A percentile compares a stretch with the other conserved stretches of the same genome.
phyloP scores from a whole-genome alignment of 1,140 invertebrate genomes.

The Palaemon carinicauda region DNA sequence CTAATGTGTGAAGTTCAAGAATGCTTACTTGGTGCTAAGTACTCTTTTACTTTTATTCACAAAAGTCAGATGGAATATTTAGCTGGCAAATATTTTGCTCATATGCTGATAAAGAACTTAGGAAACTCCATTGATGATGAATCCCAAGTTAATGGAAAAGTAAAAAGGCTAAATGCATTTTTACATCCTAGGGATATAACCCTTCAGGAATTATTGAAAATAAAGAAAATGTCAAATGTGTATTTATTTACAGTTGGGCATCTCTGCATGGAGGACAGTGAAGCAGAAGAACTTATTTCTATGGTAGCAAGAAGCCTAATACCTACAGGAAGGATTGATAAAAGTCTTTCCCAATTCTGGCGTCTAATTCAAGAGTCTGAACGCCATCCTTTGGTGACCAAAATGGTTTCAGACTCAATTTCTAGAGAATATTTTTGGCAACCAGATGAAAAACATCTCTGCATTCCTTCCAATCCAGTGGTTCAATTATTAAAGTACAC shows the following conservation, averaged over 20 bases:
- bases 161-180: not conserved
- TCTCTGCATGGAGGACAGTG: not conserved
- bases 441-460: not conserved
- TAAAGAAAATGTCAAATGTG: not conserved
- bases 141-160: not conserved
- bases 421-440: not conserved
- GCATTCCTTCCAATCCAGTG: not conserved
- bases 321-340: not conserved
- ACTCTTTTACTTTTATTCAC: constrained; percentile 31
- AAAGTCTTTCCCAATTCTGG: not conserved
- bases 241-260: constrained; percentile 16
- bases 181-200: not conserved
- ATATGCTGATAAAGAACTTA: not conserved
- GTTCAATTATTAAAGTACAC: constrained; percentile 7
- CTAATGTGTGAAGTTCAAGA: constrained; percentile 30
- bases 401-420: not conserved
- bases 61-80: constrained; percentile 50
- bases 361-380: constrained; percentile 17
- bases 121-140: not conserved
- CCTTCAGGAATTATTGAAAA: not conserved
- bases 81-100: not conserved
- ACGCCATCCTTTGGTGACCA: not conserved
- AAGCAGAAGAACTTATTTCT: not conserved
- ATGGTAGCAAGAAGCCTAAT: not conserved
- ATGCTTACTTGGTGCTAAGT: not conserved